A percentile compares a stretch with the other conserved stretches of the same genome.
Evolutionary conservation across 1,140 invertebrate genomes (phyloP).

Genomic region (Brachionus asplanchnoidis): DNA sequence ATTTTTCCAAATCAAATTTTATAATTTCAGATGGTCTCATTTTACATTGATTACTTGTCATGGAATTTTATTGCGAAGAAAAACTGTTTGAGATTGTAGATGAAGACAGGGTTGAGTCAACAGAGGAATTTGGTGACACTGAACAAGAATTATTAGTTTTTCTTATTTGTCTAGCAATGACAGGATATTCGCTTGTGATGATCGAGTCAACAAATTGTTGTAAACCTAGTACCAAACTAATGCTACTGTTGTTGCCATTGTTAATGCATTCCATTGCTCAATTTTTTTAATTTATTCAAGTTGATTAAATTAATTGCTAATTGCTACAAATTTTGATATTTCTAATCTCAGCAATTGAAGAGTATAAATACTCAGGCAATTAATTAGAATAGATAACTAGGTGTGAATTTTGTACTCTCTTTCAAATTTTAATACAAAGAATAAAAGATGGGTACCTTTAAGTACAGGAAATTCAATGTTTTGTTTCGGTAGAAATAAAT

Average conservation of each 20-base stretch:
- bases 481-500: neutral
- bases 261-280: neutral
- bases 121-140: neutral
- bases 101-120: neutral
- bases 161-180: neutral
- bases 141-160: neutral
- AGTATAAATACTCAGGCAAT: conserved; percentile 1
- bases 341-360: neutral
- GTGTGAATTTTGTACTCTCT: neutral
- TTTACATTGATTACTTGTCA: neutral
- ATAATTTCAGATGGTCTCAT: neutral
- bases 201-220: neutral
- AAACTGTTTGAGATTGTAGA: no score
- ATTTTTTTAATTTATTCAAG: no score
- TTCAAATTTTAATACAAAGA: neutral
- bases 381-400: neutral
- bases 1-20: neutral
- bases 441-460: neutral
- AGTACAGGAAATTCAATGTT: neutral
- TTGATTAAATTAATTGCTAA: no score
- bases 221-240: neutral
- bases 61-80: no score
- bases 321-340: neutral
- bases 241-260: neutral
- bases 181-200: neutral